Evolutionary conservation across 2,797 vertebrate genomes (phyloP).

Genomic region (Bryconaethiops microstoma): DNA sequence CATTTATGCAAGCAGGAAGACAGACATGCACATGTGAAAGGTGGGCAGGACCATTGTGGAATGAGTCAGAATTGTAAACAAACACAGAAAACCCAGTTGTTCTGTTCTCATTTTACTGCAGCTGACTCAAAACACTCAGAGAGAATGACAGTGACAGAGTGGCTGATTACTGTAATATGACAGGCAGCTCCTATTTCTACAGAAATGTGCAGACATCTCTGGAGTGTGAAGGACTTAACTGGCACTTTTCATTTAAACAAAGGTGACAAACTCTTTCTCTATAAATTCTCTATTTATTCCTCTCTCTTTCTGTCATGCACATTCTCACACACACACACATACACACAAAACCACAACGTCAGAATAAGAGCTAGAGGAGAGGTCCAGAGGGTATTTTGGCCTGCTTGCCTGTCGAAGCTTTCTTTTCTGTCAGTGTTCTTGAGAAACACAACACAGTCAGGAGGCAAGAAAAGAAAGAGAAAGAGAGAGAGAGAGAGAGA

Average conservation of each 20-base stretch:
- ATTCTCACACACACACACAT: background rate
- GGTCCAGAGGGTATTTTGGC: conserved; percentile 23
- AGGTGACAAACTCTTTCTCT: background rate
- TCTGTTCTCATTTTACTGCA: conserved; percentile 23
- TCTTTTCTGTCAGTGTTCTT: background rate
- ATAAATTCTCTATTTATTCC: background rate
- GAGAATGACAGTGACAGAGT: conserved; percentile 20
- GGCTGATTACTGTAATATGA: conserved; percentile 11
- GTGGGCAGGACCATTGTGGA: background rate
- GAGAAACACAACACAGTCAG: conserved; percentile 6
- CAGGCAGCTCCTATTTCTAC: conserved; percentile 5
- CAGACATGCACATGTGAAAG: background rate
- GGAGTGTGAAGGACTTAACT: background rate
- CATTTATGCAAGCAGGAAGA: background rate
- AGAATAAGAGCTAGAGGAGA: conserved; percentile 12
- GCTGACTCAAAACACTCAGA: background rate
- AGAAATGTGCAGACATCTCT: background rate
- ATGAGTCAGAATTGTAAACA: conserved; percentile 3
- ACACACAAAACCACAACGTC: background rate
- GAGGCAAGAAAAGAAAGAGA: background rate
- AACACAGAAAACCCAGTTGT: conserved; percentile 3
- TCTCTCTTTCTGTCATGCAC: background rate
- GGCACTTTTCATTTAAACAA: background rate
- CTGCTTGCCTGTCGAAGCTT: conserved; percentile 29
- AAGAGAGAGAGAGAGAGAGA: background rate